These are phyloP conservation scores for Sula dactylatra DNA, from an alignment of 2,113 vertebrate species.

Conservation along the genomic window DNA sequence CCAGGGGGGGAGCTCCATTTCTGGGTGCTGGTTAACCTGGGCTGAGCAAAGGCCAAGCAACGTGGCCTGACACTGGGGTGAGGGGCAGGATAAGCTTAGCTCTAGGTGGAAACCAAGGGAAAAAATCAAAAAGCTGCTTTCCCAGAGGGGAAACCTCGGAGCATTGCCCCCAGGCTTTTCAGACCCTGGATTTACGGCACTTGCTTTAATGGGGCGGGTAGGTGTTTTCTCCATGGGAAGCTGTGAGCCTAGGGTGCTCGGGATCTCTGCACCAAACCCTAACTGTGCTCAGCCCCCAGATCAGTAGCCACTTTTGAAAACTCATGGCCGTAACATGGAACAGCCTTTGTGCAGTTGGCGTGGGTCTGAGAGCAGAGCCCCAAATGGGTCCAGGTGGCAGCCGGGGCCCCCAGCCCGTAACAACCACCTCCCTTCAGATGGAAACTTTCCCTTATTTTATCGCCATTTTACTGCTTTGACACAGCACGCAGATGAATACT, in stretches of 20 bases:
- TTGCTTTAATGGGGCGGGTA: background rate
- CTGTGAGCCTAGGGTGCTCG: accelerated
- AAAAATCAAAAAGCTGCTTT: background rate
- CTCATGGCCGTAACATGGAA: background rate
- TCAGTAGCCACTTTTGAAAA: background rate
- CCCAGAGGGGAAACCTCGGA: accelerated
- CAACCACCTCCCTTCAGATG: constrained; percentile 1
- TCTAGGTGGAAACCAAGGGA: background rate
- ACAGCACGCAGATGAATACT: background rate
- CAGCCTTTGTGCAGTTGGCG: background rate
- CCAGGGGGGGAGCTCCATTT: background rate
- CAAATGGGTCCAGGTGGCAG: background rate
- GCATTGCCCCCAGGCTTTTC: accelerated
- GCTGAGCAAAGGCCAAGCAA: background rate
- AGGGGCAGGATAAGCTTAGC: background rate
- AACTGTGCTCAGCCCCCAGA: background rate
- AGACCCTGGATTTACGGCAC: background rate
- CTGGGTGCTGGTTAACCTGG: background rate
- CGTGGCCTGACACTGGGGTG: accelerated
- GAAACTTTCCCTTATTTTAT: constrained; percentile 5
- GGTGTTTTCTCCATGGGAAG: background rate
- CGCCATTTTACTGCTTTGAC: background rate
- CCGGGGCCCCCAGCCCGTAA: background rate
- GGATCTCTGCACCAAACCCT: background rate
- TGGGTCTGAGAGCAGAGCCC: constrained; percentile 44